Evolutionary conservation across 2,888 invertebrate genomes (phyloP).

Genomic region (Aleiodes testaceus): DNA sequence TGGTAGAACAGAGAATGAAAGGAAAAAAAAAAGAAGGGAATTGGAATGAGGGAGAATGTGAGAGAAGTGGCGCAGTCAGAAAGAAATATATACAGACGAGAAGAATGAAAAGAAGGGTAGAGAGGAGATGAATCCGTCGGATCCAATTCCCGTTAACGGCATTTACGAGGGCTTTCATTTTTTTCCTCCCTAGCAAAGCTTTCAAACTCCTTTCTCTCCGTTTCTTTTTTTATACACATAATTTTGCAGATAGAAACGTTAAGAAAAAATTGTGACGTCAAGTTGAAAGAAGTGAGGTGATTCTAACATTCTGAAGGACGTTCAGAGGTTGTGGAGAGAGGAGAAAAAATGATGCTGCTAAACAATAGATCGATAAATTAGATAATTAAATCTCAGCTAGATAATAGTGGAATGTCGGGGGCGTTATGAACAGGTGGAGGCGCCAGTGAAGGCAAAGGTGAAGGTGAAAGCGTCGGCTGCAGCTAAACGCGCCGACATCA

Average conservation of each 20-base stretch:
- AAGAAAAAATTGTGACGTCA: slow-evolving; percentile 15
- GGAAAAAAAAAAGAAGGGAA: slow-evolving; percentile 16
- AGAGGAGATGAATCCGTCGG: slow-evolving; percentile 38
- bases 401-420: slow-evolving; percentile 31
- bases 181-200: slow-evolving; percentile 18
- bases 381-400: slow-evolving; percentile 6
- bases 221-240: background rate
- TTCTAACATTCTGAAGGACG: background rate
- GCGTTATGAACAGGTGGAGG: slow-evolving; percentile 31
- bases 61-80: slow-evolving; percentile 13
- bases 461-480: slow-evolving; percentile 39
- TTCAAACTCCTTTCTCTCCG: slow-evolving; percentile 12
- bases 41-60: slow-evolving; percentile 14
- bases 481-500: slow-evolving; percentile 10
- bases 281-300: background rate
- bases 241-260: slow-evolving; percentile 9
- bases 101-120: slow-evolving; percentile 33
- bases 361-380: slow-evolving; percentile 16
- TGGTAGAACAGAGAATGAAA: slow-evolving; percentile 26
- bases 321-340: background rate
- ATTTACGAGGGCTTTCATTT: slow-evolving; percentile 36
- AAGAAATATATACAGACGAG: slow-evolving; percentile 28
- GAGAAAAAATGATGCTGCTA: background rate
- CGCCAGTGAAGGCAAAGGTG: slow-evolving; percentile 38
- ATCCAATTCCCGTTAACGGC: slow-evolving; percentile 41